Conservation (phyloP, 92 coral and sea anemone species). For the Metridium senile region DNA sequence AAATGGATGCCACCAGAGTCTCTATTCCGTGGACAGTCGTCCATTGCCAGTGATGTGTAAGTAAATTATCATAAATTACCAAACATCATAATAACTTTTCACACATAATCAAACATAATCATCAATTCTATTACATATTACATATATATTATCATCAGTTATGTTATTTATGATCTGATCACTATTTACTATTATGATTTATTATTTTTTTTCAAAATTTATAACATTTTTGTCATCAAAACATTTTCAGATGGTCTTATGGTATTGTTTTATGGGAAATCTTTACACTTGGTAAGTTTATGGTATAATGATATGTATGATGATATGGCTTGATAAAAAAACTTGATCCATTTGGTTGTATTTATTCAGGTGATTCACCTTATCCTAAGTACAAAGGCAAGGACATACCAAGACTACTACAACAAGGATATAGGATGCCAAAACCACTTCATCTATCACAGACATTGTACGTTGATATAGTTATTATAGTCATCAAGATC, state of each 20-base stretch:
- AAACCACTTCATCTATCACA: slow-evolving; percentile 33
- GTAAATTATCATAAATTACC: background rate
- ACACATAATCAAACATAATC: too few relatives aligned
- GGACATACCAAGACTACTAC: slow-evolving; percentile 25
- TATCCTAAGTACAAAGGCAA: slow-evolving; percentile 35
- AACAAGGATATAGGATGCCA: slow-evolving; percentile 45
- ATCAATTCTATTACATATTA: too few relatives aligned
- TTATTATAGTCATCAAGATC: too few relatives aligned
- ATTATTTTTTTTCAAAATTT: background rate
- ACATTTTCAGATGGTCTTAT: slow-evolving; percentile 28
- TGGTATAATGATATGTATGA: background rate
- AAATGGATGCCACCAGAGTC: slow-evolving; percentile 30
- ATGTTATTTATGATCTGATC: too few relatives aligned
- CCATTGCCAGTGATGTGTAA: slow-evolving; percentile 59
- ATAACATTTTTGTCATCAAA: too few relatives aligned
- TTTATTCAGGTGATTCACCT: slow-evolving; percentile 35
- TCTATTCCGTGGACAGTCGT: slow-evolving; percentile 33
- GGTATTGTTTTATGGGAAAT: slow-evolving; percentile 30
- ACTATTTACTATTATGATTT: too few relatives aligned
- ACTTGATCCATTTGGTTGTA: background rate
- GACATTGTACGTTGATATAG: slow-evolving; percentile 20
- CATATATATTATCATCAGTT: too few relatives aligned
- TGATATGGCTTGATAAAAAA: background rate
- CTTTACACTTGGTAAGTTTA: slow-evolving; percentile 22
- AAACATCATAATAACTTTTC: too few relatives aligned